Conservation (phyloP, 2,888 invertebrate species). For the Argyresthia goedartella region DNA sequence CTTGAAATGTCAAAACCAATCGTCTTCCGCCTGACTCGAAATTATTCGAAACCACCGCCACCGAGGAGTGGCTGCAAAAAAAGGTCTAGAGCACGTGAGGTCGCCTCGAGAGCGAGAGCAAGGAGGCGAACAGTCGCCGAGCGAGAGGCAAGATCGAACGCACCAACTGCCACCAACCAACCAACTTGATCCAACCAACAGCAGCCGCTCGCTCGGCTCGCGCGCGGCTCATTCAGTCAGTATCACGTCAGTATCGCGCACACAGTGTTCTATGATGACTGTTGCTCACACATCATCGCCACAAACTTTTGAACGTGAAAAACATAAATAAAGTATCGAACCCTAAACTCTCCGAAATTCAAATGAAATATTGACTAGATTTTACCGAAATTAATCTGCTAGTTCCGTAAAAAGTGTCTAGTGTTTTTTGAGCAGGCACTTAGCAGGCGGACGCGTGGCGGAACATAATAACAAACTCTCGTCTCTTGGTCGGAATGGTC, state of each 20-base stretch:
- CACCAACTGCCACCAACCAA: background rate
- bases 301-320: background rate
- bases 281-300: background rate
- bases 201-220: background rate
- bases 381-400: constrained; percentile 21
- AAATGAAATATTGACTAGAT: background rate
- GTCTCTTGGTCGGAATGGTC: constrained; percentile 53
- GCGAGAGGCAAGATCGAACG: background rate
- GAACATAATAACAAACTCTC: constrained; percentile 51
- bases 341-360: background rate
- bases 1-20: too few species aligned
- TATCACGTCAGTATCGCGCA: constrained; percentile 57
- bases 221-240: too few species aligned
- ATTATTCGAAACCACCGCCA: background rate
- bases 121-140: background rate
- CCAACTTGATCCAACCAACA: background rate
- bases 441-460: constrained; percentile 46
- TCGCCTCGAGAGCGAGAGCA: background rate
- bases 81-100: background rate
- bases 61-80: background rate
- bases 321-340: constrained; percentile 1
- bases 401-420: constrained; percentile 47
- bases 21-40: background rate
- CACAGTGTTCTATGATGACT: constrained; percentile 31
- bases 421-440: constrained; percentile 26